Evolutionary conservation across 1,140 invertebrate species (phyloP), one percentile per base, ranked within the genome.

Genomic region (Zaprionus kolodkinae): DNA sequence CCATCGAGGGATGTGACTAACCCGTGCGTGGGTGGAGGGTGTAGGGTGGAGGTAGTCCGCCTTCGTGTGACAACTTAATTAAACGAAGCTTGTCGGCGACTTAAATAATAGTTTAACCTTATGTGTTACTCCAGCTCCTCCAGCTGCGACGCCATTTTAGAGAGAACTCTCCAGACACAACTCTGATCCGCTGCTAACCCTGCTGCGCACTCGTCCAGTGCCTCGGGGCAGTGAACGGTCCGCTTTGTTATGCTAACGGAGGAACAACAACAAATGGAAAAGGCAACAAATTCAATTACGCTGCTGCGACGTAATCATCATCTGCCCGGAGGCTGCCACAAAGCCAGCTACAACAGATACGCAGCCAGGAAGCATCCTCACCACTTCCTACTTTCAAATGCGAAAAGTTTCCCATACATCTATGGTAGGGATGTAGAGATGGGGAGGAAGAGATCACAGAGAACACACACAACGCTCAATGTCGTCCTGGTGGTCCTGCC

Each of bases 251-350:
- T 89, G 80, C 54, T 85, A 77, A 79, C 66, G 38, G 68, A 66
- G 50, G n/a, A n/a, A n/a, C 69, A 87, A 87, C 82, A 86, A 76
- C 70, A 78, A 75, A 78, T 80, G 66, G 27, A 27, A 80, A 88
- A 87, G 84, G 85, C 78, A 84, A 84, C 84, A 88, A 87, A 87
- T 87, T 87, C 84, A 87, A 87, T 87, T 87, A 87, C 15, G 70
- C 60, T 21, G 21, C 21, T 59, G 68, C 84, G 76, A 66, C 77
- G 84, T 73, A 78, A 68, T 72, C 62, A 68, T 63, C 62, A 55
- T 48, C 52, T 72, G 84, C 67, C 84, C 70, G 30, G 60, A 72
- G 62, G 73, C 72, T 11, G 52, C 40, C 27, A 11, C 62, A 64
- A 55, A 54, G 30, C 52, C 27, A 30, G 25, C 21, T 15, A 45